Evolutionary conservation across 2,113 vertebrate species (phyloP).

Genomic region (Ameiurus melas): DNA sequence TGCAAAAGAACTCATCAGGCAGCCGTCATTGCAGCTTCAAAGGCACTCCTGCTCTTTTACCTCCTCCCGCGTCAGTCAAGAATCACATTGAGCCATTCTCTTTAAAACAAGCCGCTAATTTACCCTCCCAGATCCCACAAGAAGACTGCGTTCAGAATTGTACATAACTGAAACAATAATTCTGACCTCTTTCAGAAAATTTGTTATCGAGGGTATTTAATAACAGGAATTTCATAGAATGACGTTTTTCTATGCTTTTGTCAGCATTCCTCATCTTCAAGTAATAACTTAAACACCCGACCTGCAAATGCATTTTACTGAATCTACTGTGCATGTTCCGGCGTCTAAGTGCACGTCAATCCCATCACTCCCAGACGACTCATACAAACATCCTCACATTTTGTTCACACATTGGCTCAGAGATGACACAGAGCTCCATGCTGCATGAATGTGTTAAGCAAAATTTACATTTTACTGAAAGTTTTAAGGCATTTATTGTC

Average conservation of each 20-base stretch:
- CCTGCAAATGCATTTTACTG: constrained; percentile 36
- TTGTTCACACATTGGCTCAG: constrained; percentile 3
- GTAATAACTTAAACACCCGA: neutral
- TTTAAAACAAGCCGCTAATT: constrained; percentile 69
- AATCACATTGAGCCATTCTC: constrained; percentile 65
- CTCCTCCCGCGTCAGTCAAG: constrained; percentile 48
- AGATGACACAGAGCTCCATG: neutral
- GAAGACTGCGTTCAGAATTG: neutral
- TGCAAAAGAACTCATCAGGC: constrained; percentile 37
- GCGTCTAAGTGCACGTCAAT: constrained; percentile 20
- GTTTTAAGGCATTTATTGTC: constrained; percentile 41
- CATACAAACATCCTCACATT: constrained; percentile 12
- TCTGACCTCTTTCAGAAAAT: neutral
- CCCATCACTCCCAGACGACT: neutral
- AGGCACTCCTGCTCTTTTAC: constrained; percentile 41
- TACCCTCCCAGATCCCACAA: constrained; percentile 44
- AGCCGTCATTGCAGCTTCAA: constrained; percentile 46
- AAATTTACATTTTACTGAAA: constrained; percentile 38
- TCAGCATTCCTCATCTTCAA: neutral
- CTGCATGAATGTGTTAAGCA: constrained; percentile 13
- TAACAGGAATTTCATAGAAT: neutral
- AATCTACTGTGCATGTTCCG: constrained; percentile 23
- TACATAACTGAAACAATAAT: neutral
- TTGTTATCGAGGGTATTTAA: neutral
- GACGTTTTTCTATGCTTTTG: neutral